Evolutionary conservation across 92 coral and sea anemone genomes (phyloP), one percentile per base, ranked within the genome.

Genomic region (Micromussa lordhowensis): DNA sequence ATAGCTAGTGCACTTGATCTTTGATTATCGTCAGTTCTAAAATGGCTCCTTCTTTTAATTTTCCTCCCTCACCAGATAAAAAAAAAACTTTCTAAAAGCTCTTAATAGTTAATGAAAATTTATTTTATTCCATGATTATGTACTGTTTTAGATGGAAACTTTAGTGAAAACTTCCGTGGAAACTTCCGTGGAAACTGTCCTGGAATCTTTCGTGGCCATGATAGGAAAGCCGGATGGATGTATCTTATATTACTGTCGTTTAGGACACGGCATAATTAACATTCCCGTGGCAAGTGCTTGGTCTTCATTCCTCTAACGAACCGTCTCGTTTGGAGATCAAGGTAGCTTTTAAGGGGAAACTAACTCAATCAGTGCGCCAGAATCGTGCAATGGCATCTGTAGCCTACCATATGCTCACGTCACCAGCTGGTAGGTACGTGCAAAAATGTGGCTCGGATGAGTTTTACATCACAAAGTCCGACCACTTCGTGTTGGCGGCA

Each of bases 401-500:
- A 32, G 88, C 91, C 75, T 88, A 88, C 49, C 91, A 88, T 49
- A 85, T 85, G n/a, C 87, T 92, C 58, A 84, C 89, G 34, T 89
- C 92, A 40, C 14, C 89, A 54, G 72, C 55, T 15, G 73, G 34
- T 75, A 72, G 92, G 68, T 88, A 89, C 78, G 38, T 77, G 48
- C 35, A 31, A 76, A 17, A 7, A 19, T 14, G 2, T 28, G 86
- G 81, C 8, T 58, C 75, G 17, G 71, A 84, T 51, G 64, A 78
- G 68, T 81, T 78, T 57, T 13, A 28, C 54, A 22, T 76, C 36
- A 70, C 15, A 54, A 69, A 40, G 29, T 58, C 30, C n/a, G 94
- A 91, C 68, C 92, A 90, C 34, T 87, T 90, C 59, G 40, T 83
- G 34, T 30, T 90, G 3, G 95, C 93, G 35, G 93, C 92, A 38